A percentile compares a stretch with the other conserved stretches of the same genome.
These are phyloP conservation scores for Telmatochromis sp. DNA, from an alignment of 2,113 vertebrate species.

Conservation along the genomic window DNA sequence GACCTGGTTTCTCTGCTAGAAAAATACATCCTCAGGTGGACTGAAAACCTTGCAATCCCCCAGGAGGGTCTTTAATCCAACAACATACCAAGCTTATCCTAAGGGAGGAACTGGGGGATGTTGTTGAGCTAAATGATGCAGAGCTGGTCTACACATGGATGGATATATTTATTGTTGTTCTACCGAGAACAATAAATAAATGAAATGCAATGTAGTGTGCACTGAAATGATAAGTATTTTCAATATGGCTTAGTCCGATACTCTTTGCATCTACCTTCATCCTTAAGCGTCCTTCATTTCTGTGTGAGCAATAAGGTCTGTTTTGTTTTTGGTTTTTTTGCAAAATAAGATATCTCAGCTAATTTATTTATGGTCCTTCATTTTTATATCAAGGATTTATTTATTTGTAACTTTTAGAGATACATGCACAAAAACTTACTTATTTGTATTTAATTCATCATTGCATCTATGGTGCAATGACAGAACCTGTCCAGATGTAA, in stretches of 20 bases:
- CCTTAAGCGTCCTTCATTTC: neutral
- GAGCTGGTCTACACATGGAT: neutral
- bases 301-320: neutral
- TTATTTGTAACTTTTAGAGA: neutral
- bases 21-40: neutral
- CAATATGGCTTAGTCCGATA: neutral
- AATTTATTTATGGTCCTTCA: neutral
- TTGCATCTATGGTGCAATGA: neutral
- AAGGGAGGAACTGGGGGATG: neutral
- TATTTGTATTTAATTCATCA: neutral
- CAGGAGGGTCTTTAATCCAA: neutral
- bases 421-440: neutral
- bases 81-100: slow-evolving; percentile 1
- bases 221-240: neutral
- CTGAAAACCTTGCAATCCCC: neutral
- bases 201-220: neutral
- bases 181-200: neutral
- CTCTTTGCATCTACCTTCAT: neutral
- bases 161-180: neutral
- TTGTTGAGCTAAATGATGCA: neutral
- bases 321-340: neutral
- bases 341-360: neutral
- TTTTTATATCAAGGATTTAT: neutral
- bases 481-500: neutral
- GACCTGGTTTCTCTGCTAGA: neutral